phyloP scores from a whole-genome alignment of 2,113 vertebrate genomes.

The Ancistrus triradiatus region DNA sequence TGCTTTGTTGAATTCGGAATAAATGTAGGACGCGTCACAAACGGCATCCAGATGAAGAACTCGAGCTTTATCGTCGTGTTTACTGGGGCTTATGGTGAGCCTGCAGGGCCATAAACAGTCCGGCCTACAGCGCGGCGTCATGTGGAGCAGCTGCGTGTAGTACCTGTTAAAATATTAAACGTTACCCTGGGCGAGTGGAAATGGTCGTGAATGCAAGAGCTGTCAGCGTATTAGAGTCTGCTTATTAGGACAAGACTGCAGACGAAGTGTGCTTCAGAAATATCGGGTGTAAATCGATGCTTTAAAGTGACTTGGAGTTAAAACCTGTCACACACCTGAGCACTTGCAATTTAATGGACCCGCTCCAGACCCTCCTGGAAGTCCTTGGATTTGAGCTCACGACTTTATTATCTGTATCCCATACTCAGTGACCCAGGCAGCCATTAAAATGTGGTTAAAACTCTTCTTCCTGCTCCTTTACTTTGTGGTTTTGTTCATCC shows the following conservation, averaged over 20 bases:
- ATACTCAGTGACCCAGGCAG: neutral
- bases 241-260: neutral
- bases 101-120: constrained; percentile 13
- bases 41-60: constrained; percentile 3
- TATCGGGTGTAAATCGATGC: too few species aligned
- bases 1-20: neutral
- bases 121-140: constrained; percentile 25
- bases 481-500: constrained; percentile 83
- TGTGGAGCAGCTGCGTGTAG: neutral
- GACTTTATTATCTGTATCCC: neutral
- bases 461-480: constrained; percentile 90
- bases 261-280: neutral
- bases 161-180: neutral
- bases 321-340: neutral
- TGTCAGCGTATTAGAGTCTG: too few species aligned
- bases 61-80: neutral
- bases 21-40: neutral
- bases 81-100: neutral
- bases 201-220: too few species aligned
- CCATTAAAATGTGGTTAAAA: constrained; percentile 89
- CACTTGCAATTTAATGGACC: neutral
- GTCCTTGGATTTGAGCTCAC: neutral
- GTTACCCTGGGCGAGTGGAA: neutral
- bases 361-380: too few species aligned
- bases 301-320: too few species aligned